Conservation (phyloP, 2,113 vertebrate species). For the Condylura cristata region DNA sequence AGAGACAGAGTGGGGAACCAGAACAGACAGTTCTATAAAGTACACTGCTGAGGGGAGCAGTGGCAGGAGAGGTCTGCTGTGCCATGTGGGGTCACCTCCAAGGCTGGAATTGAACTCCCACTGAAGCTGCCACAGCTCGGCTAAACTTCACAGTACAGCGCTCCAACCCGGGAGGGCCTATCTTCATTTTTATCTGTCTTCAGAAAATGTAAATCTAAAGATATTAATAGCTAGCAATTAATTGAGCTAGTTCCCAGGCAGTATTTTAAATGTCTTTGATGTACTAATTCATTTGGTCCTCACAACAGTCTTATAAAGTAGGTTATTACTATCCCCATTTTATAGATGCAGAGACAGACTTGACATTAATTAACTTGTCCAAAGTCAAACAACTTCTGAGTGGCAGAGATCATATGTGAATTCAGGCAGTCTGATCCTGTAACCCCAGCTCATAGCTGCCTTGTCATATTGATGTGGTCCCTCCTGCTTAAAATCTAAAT, state of each 20-base stretch:
- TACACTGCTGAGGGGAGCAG: too few species aligned
- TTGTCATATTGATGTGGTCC: rapidly evolving
- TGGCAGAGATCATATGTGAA: neutral
- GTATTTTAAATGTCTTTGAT: neutral
- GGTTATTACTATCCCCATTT: neutral
- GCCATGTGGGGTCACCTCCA: too few species aligned
- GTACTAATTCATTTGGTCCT: neutral
- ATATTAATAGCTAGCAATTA: neutral
- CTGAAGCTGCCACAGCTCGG: too few species aligned
- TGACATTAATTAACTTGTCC: neutral
- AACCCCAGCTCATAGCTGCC: neutral
- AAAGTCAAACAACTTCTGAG: neutral
- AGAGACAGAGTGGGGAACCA: too few species aligned
- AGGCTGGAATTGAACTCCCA: too few species aligned
- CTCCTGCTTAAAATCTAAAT: neutral
- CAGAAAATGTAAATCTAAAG: neutral
- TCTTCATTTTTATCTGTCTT: neutral
- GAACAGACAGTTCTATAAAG: too few species aligned
- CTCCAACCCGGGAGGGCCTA: too few species aligned
- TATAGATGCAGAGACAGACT: neutral
- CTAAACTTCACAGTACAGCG: too few species aligned
- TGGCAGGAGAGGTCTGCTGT: too few species aligned
- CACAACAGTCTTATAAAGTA: neutral
- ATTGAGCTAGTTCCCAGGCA: neutral
- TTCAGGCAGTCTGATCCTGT: neutral